phyloP scores from a whole-genome alignment of 2,797 vertebrate genomes.

The Dendrocincla tyrannina region DNA sequence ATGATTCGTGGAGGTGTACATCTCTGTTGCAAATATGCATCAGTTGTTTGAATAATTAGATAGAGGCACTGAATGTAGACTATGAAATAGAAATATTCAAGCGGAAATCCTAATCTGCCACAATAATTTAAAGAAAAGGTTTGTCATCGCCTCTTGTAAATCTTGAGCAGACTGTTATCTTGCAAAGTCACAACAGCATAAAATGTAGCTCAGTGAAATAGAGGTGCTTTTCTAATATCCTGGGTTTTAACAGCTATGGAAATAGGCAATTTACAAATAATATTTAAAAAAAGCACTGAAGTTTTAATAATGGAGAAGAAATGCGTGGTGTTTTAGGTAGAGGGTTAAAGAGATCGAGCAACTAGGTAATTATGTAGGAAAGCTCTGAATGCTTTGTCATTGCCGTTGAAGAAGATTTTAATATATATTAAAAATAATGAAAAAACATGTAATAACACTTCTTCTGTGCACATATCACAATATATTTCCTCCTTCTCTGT shows the following conservation, averaged over 20 bases:
- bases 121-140: constrained; percentile 41
- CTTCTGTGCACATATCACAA: not conserved
- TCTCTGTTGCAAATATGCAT: constrained; percentile 3
- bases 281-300: rapidly evolving
- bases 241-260: not conserved
- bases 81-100: constrained; percentile 49
- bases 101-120: constrained; percentile 55
- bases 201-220: not conserved
- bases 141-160: constrained; percentile 21
- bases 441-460: rapidly evolving
- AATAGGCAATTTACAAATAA: not conserved
- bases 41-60: constrained; percentile 54
- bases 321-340: not conserved
- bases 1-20: constrained; percentile 11
- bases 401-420: not conserved
- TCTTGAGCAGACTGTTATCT: constrained; percentile 36
- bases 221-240: not conserved
- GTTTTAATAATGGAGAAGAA: not conserved
- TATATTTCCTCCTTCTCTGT: not conserved
- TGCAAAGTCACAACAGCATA: not conserved
- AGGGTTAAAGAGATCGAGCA: not conserved
- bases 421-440: not conserved
- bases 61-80: constrained; percentile 4
- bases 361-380: not conserved
- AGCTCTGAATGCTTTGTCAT: not conserved